Percentiles rank a stretch among this genome's conserved stretches.
phyloP scores from a whole-genome alignment of 2,888 invertebrate genomes.

The Galerucella pusilla region DNA sequence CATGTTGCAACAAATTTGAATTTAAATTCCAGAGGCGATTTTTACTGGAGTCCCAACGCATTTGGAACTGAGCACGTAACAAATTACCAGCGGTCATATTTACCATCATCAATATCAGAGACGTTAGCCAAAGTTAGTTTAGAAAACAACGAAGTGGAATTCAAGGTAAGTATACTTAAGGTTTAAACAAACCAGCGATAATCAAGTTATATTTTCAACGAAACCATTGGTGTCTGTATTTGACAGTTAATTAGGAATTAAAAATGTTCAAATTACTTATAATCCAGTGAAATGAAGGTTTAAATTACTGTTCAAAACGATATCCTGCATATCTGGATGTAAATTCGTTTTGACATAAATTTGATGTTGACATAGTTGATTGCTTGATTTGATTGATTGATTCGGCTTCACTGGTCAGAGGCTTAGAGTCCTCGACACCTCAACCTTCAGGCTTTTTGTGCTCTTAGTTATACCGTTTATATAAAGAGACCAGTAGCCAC shows the following conservation, averaged over 20 bases:
- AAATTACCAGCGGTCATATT: constrained; percentile 69
- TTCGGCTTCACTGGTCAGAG: no score
- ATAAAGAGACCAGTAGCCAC: no score
- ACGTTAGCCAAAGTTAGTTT: constrained; percentile 69
- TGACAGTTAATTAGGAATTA: background rate
- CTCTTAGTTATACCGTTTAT: no score
- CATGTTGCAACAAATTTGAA: constrained; percentile 78
- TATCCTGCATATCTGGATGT: no score
- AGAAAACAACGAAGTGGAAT: constrained; percentile 72
- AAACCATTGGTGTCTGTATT: background rate
- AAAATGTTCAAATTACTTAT: background rate
- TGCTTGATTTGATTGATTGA: no score
- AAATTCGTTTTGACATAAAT: no score
- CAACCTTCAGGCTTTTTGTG: no score
- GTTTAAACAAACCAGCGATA: no score
- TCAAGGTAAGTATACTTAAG: constrained; percentile 67
- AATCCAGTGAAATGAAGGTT: no score
- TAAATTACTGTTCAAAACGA: no score
- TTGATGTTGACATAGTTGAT: no score
- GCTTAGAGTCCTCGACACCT: no score
- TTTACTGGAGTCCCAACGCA: constrained; percentile 63
- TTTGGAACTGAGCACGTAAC: constrained; percentile 64
- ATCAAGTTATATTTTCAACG: background rate
- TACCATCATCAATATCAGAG: constrained; percentile 68
- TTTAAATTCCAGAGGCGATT: constrained; percentile 69